Evolutionary conservation across 2,113 vertebrate species (phyloP).

Genomic region (Scatophagus argus): DNA sequence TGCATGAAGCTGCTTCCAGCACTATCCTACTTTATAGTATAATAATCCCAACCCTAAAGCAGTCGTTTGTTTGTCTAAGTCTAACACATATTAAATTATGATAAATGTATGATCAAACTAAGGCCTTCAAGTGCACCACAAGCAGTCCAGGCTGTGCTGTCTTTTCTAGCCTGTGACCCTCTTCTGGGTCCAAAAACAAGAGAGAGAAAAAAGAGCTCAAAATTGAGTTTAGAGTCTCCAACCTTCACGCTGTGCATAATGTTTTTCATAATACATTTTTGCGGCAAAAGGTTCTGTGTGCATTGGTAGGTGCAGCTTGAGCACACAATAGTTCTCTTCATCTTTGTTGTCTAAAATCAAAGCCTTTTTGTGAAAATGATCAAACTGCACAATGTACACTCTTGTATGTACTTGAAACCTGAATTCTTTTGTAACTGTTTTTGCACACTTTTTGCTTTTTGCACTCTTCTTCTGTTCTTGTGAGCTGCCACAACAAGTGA

Average conservation of each 20-base stretch:
- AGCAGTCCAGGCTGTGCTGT: background rate
- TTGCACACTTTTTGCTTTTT: too few relatives aligned
- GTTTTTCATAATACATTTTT: background rate
- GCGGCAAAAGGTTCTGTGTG: background rate
- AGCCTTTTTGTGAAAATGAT: background rate
- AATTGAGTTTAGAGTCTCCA: background rate
- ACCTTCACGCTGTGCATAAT: background rate
- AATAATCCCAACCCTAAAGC: slow-evolving; percentile 44
- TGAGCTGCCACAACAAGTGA: too few relatives aligned
- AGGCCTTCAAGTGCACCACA: background rate
- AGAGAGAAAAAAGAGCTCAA: background rate
- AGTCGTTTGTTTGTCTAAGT: background rate
- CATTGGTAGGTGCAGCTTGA: background rate
- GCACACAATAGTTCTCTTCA: background rate
- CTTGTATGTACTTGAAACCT: too few relatives aligned
- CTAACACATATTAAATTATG: background rate
- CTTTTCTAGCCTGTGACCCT: background rate
- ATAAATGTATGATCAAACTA: slow-evolving; percentile 63
- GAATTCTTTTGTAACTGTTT: too few relatives aligned
- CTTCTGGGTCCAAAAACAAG: background rate
- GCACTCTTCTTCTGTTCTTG: too few relatives aligned
- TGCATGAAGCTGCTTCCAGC: slow-evolving; percentile 59
- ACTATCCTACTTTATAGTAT: slow-evolving; percentile 56
- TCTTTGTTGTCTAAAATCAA: background rate
- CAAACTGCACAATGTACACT: background rate